Conservation (phyloP, 92 coral and sea anemone genomes). For the Epizoanthus scotinus region DNA sequence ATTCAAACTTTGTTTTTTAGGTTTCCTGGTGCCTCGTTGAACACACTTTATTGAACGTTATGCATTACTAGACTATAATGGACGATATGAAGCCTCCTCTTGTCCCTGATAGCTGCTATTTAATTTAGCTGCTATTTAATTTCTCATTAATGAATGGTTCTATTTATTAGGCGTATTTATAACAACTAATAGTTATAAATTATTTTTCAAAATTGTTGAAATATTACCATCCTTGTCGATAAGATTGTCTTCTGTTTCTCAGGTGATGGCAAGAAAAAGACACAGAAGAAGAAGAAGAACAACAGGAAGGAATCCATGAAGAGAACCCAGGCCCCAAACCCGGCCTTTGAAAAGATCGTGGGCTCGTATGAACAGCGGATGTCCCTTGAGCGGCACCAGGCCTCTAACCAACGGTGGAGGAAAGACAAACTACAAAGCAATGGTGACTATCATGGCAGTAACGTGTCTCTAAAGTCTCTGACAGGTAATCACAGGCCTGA, state of each 20-base stretch:
- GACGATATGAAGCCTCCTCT: too few species aligned
- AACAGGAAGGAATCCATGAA: constrained; percentile 3
- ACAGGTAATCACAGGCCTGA: constrained; percentile 1
- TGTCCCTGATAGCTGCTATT: too few species aligned
- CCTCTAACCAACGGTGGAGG: not conserved
- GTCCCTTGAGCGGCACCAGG: constrained; percentile 13
- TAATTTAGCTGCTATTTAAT: too few species aligned
- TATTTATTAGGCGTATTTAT: not conserved
- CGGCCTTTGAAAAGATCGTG: constrained; percentile 29
- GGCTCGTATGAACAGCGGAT: constrained; percentile 7
- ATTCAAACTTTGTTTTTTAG: too few species aligned
- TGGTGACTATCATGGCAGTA: not conserved
- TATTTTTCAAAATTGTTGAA: not conserved
- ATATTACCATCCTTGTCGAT: not conserved
- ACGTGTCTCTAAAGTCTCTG: not conserved
- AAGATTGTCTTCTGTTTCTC: not conserved
- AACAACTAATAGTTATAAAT: not conserved
- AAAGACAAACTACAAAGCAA: not conserved
- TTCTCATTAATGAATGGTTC: too few species aligned
- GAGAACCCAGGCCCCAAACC: not conserved
- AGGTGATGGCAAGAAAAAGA: constrained; percentile 7
- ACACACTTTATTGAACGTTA: too few species aligned
- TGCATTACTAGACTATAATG: too few species aligned
- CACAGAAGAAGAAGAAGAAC: not conserved
- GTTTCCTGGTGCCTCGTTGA: too few species aligned